A percentile compares a stretch with the other conserved stretches of the same genome.
Conservation (phyloP, 2,113 vertebrate genomes). For the Hydrochoerus hydrochaeris region DNA sequence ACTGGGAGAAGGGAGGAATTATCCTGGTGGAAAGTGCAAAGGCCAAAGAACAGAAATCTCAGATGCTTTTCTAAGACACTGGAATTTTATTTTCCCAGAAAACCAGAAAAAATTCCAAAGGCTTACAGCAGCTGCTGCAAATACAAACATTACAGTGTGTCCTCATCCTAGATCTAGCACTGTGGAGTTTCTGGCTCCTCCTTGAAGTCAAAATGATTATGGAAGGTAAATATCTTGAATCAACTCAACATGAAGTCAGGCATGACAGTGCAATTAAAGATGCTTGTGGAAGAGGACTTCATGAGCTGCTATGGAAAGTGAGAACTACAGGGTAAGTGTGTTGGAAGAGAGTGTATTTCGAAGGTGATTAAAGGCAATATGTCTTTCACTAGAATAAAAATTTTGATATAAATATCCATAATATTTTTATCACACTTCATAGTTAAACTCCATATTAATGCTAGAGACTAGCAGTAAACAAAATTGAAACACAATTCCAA, state of each 20-base stretch:
- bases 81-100: not conserved
- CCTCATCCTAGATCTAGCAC: not conserved
- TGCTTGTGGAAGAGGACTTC: not conserved
- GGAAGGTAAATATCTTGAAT: not conserved
- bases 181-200: not conserved
- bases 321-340: not conserved
- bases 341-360: not conserved
- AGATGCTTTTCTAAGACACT: not conserved
- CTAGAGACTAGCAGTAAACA: not conserved
- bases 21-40: not conserved
- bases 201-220: not conserved
- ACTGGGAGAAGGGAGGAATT: not conserved
- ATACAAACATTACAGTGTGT: not conserved
- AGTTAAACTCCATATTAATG: not conserved
- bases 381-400: not conserved
- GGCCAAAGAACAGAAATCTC: not conserved
- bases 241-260: not conserved
- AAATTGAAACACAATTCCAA: not conserved
- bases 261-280: not conserved
- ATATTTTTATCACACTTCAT: not conserved
- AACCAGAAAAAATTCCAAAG: not conserved
- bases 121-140: not conserved
- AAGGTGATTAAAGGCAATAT: not conserved
- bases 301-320: not conserved
- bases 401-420: not conserved